Evolutionary conservation across 2,888 invertebrate genomes (phyloP), one percentile per base, ranked within the genome.

Genomic region (Trimorus sp.): DNA sequence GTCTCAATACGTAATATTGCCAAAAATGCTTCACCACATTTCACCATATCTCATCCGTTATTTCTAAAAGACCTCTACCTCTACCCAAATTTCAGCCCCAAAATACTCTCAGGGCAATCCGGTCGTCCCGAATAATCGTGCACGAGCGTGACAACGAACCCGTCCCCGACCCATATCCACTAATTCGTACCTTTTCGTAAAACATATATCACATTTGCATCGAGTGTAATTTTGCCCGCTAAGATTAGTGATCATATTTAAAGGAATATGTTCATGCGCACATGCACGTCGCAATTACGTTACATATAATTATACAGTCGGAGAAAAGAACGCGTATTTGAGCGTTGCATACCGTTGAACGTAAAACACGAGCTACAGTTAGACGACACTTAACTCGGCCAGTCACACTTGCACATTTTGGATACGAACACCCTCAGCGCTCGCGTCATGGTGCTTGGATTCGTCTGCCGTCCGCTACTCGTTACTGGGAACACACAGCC

Each of bases 361-460:
- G 68, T 63, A 38, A 79, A 68, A 66, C 71, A 48, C 63, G 65
- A 78, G 77, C 71, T 73, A 79, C 79, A 79, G 79, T 79, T 79
- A 68, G 73, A 74, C 69, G 74, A 73, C 79, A 74, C 74, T 79
- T 79, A 79, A 73, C 73, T 79, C 74, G 68, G 60, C 63, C 71
- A 68, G 71, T 37, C 66, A 49, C 71, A 73, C 79, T 65, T 66
- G 62, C 60, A 62, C 62, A 71, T 78, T 78, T 78, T 65, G 78
- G 78, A 70, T 49, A 65, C 65, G 65, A 69, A 77, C 77, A 40
- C 40, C 40, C 40, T 40, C 40, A 40, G 11, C 40, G 40, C 59
- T n/a, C 40, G 62, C 68, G 75, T 76, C 76, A 76, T 68, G 69
- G 7, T 68, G 16, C 68, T 59, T 75, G 54, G 36, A 66, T 59